Conservation (phyloP, 2,888 invertebrate genomes). For the Oligia fasciuncula region DNA sequence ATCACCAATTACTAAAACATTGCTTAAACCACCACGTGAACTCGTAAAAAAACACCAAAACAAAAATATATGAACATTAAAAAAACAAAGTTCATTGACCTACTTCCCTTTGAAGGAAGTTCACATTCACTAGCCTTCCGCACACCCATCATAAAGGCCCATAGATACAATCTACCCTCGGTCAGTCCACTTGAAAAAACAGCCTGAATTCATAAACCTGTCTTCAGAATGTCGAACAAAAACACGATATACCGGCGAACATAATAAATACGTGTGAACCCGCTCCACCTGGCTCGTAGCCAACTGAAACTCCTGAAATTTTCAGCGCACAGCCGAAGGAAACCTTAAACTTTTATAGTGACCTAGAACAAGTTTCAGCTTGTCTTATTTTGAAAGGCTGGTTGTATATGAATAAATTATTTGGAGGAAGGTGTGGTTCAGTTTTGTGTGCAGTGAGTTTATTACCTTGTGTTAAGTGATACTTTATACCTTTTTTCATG, state of each 20-base stretch:
- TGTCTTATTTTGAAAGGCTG: slow-evolving; percentile 56
- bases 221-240: slow-evolving; percentile 55
- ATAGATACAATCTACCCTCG: slow-evolving; percentile 43
- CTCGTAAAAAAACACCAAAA: neutral
- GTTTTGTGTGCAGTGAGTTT: slow-evolving; percentile 24
- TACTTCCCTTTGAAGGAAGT: neutral
- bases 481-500: neutral
- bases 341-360: slow-evolving; percentile 72
- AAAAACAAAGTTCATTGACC: slow-evolving; percentile 17
- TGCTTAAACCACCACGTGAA: neutral
- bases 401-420: slow-evolving; percentile 55
- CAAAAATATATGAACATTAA: neutral
- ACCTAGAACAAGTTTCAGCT: slow-evolving; percentile 69
- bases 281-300: slow-evolving; percentile 69
- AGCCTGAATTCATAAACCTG: slow-evolving; percentile 53
- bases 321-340: slow-evolving; percentile 67
- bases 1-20: neutral
- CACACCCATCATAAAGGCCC: slow-evolving; percentile 13
- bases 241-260: slow-evolving; percentile 51
- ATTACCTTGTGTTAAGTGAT: slow-evolving; percentile 12
- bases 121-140: slow-evolving; percentile 3
- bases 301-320: slow-evolving; percentile 75
- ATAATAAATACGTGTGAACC: slow-evolving; percentile 60
- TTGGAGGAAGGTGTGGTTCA: slow-evolving; percentile 11
- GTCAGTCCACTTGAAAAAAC: slow-evolving; percentile 33